A percentile compares a stretch with the other conserved stretches of the same genome.
Conservation (phyloP, 2,888 invertebrate species). For the Odontocerum albicorne region DNA sequence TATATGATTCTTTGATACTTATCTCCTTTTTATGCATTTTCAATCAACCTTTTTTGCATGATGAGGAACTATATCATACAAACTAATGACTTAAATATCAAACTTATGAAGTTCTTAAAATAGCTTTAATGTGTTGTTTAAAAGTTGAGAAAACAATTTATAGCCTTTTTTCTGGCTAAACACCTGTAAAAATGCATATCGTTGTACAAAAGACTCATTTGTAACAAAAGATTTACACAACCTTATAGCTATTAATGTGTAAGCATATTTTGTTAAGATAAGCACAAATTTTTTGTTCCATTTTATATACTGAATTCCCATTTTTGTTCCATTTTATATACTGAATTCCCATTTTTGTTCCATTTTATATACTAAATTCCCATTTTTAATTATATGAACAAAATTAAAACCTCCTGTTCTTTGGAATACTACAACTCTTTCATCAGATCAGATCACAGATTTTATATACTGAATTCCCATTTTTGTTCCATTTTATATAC, state of each 20-base stretch:
- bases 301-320: neutral
- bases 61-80: too few species aligned
- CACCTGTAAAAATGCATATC: slow-evolving; percentile 56
- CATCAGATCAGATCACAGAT: too few species aligned
- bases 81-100: too few species aligned
- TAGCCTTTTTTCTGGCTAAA: too few species aligned
- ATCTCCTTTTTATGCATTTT: too few species aligned
- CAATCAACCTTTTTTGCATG: too few species aligned
- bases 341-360: neutral
- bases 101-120: too few species aligned
- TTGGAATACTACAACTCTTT: too few species aligned
- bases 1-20: too few species aligned
- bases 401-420: too few species aligned
- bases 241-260: slow-evolving; percentile 15
- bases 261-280: slow-evolving; percentile 11
- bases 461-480: too few species aligned
- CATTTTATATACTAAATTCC: neutral
- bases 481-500: neutral
- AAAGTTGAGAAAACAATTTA: neutral
- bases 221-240: slow-evolving; percentile 30
- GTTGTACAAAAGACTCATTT: slow-evolving; percentile 56
- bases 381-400: slow-evolving; percentile 5
- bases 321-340: neutral
- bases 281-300: slow-evolving; percentile 7
- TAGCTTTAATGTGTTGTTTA: neutral